Conservation (phyloP, 2,888 invertebrate species). For the Boloria euphrosyne region DNA sequence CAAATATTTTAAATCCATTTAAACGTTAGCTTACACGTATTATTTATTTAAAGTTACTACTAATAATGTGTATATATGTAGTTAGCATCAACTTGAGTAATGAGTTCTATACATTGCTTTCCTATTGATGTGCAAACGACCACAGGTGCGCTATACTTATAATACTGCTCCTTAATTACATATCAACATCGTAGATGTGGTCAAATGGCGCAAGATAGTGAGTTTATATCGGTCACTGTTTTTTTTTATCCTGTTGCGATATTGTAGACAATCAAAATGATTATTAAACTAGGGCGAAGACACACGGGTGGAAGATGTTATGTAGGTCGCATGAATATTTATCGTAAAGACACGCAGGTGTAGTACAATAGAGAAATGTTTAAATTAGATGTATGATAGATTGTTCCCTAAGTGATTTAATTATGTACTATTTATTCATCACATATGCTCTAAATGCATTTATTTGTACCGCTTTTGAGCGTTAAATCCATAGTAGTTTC, state of each 20-base stretch:
- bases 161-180: slow-evolving; percentile 13
- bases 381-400: background rate
- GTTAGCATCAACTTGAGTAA: background rate
- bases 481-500: background rate
- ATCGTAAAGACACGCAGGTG: slow-evolving; percentile 26
- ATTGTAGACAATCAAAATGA: slow-evolving; percentile 48
- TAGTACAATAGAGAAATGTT: slow-evolving; percentile 6
- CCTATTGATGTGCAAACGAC: slow-evolving; percentile 3
- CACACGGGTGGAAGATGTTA: slow-evolving; percentile 34
- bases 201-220: background rate
- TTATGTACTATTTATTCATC: background rate
- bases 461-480: slow-evolving; percentile 7
- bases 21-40: background rate
- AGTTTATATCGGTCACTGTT: slow-evolving; percentile 21
- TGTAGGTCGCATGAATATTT: slow-evolving; percentile 47
- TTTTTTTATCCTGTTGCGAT: slow-evolving; percentile 41
- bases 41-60: slow-evolving; percentile 3
- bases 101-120: slow-evolving; percentile 11
- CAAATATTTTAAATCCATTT: slow-evolving; percentile 6
- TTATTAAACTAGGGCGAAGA: slow-evolving; percentile 47
- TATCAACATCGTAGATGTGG: slow-evolving; percentile 17
- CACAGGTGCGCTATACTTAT: slow-evolving; percentile 12
- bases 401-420: background rate
- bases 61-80: background rate
- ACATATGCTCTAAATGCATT: slow-evolving; percentile 2